These are phyloP conservation scores for Ormyrus thymus DNA, from an alignment of 2,888 invertebrate species.

Conservation along the genomic window DNA sequence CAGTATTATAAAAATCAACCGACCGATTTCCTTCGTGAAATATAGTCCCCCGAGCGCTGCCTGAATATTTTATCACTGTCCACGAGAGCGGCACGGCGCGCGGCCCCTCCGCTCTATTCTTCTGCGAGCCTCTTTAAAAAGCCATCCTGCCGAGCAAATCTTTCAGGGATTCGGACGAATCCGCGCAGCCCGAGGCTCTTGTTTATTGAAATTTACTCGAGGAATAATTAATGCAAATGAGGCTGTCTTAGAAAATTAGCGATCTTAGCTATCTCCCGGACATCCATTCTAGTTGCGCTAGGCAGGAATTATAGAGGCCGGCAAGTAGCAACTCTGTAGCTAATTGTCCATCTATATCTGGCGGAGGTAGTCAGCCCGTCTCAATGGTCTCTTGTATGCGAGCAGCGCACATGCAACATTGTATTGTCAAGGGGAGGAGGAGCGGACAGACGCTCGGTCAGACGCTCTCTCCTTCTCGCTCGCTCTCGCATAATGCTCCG, in stretches of 20 bases:
- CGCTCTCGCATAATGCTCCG: slow-evolving; percentile 57
- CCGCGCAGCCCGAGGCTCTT: background rate
- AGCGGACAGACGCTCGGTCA: slow-evolving; percentile 66
- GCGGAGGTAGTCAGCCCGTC: slow-evolving; percentile 33
- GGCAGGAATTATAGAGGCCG: slow-evolving; percentile 39
- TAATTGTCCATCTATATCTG: slow-evolving; percentile 74
- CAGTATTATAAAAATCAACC: slow-evolving; percentile 76
- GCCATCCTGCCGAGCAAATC: slow-evolving; percentile 12
- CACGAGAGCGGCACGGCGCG: slow-evolving; percentile 53
- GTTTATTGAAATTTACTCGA: background rate
- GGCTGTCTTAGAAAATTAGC: slow-evolving; percentile 35
- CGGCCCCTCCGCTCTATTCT: background rate
- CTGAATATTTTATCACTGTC: slow-evolving; percentile 75
- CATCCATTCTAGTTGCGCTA: slow-evolving; percentile 47
- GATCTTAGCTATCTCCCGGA: slow-evolving; percentile 34
- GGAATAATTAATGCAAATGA: background rate
- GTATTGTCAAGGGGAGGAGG: slow-evolving; percentile 29
- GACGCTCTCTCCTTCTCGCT: slow-evolving; percentile 20
- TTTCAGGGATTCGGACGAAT: background rate
- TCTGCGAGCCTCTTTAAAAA: slow-evolving; percentile 8
- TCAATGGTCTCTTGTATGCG: slow-evolving; percentile 42
- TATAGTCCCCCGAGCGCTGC: slow-evolving; percentile 71
- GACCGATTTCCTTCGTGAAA: slow-evolving; percentile 75
- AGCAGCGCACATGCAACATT: slow-evolving; percentile 46
- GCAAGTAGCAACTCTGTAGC: slow-evolving; percentile 55